Evolutionary conservation across 1,140 invertebrate genomes (phyloP), one percentile per base, ranked within the genome.

Genomic region (Trachymyrmex cornetzi): DNA sequence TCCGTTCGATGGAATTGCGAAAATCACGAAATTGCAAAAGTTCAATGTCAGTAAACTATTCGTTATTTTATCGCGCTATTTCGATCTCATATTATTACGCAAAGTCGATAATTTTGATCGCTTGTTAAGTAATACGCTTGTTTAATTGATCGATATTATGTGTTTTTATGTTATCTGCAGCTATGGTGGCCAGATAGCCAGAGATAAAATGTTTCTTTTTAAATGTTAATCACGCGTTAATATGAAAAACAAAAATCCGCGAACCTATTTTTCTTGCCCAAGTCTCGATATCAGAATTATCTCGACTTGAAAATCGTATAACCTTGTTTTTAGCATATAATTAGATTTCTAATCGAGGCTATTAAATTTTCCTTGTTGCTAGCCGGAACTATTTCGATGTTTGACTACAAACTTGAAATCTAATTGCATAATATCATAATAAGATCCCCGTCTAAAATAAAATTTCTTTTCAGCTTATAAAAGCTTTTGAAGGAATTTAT

Each of bases 31-130:
- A 66, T 48, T 64, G 24, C 5, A 16, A 48, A 24, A 66, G 44
- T 79, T 66, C 75, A 77, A 48, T 79, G 77, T 44, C 59, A 30
- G 19, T 0, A 3, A 79, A 66, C 19, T 64, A 79, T 66, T 66
- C 14, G 2, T 66, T n/a, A 0, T 11, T 64, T 48, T 77, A 77
- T 64, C 24, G 2, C 3, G 27, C 11, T 9, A 61, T 19, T 64
- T 48, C 2, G 9, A 77, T 64, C 5, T 48, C 7, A 5, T 11
- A 48, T 79, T 53, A 75, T 75, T 53, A 30, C 38, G 24, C 16
- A 9, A 24, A 69, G 12, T 19, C 24, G 24, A 50, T 66, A 19
- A 79, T 79, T 66, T 14, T 5, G 6, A 77, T 79, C n/a, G 3
- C 44, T 79, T 3, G 12, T 24, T 9, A 61, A 64, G 27, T 1